A percentile compares a stretch with the other conserved stretches of the same genome.
Evolutionary conservation across 2,888 invertebrate species (phyloP).

Genomic region (Tipula vernalis): DNA sequence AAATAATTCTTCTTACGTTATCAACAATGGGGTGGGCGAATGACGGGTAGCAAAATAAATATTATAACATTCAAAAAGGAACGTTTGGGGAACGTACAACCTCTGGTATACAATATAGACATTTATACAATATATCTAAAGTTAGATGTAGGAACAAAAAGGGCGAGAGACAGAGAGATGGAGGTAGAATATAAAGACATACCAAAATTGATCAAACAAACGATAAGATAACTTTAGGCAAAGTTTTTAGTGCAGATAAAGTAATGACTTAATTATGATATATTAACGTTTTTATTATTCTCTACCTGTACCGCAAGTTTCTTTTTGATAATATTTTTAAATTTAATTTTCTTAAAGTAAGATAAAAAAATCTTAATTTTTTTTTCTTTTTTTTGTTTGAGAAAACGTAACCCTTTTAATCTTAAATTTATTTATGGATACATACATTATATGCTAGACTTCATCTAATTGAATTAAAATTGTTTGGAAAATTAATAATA

Average conservation of each 20-base stretch:
- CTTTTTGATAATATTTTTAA: neutral
- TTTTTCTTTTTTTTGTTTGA: neutral
- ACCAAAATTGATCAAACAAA: neutral
- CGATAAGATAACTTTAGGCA: neutral
- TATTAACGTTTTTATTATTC: neutral
- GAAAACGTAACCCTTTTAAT: neutral
- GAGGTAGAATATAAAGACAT: neutral
- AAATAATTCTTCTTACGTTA: neutral
- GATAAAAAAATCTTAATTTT: neutral
- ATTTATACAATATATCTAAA: neutral
- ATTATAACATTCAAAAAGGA: no score
- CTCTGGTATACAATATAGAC: no score
- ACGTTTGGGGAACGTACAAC: no score
- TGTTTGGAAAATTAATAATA: neutral
- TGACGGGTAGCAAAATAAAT: neutral
- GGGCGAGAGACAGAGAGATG: neutral
- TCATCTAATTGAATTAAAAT: neutral
- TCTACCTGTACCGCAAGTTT: neutral
- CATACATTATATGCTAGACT: neutral
- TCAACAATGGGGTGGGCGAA: neutral
- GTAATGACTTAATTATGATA: slow-evolving; percentile 4
- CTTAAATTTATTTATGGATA: neutral
- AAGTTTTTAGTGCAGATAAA: neutral
- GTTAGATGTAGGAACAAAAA: no score
- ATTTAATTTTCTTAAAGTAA: neutral